These are phyloP conservation scores for Burhinus oedicnemus DNA, from an alignment of 2,113 vertebrate species.

Conservation along the genomic window DNA sequence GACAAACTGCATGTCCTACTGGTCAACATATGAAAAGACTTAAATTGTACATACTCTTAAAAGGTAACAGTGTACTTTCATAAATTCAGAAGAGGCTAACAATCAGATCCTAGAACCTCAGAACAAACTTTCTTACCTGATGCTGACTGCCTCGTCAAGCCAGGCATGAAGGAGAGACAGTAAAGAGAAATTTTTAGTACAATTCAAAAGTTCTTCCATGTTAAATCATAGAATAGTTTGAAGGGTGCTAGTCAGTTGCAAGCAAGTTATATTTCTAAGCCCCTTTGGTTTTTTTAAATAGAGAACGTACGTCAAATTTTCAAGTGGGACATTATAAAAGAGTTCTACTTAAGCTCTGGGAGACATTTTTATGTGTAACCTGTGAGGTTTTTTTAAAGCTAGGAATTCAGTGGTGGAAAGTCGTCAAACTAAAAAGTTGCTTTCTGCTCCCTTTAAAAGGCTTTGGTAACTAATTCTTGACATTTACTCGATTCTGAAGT, in stretches of 20 bases:
- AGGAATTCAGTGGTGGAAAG: background rate
- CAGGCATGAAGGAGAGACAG: slow-evolving; percentile 87
- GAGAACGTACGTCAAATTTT: background rate
- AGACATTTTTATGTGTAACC: background rate
- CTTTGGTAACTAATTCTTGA: background rate
- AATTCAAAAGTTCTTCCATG: background rate
- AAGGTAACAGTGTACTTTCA: background rate
- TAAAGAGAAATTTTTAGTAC: slow-evolving; percentile 66
- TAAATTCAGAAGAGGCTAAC: background rate
- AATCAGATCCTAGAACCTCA: background rate
- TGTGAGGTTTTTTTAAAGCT: background rate
- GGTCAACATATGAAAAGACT: background rate
- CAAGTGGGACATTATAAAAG: background rate
- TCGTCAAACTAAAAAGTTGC: background rate
- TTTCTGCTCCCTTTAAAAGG: background rate
- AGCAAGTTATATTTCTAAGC: background rate
- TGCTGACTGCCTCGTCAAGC: slow-evolving; percentile 81
- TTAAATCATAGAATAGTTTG: background rate
- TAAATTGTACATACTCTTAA: background rate
- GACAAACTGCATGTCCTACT: background rate
- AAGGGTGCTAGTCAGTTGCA: background rate
- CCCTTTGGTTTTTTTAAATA: background rate
- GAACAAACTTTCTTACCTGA: slow-evolving; percentile 84
- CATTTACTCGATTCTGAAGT: background rate
- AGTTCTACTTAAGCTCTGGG: background rate